Conservation (phyloP, 2,888 invertebrate species). For the Mimachlamys varia region DNA sequence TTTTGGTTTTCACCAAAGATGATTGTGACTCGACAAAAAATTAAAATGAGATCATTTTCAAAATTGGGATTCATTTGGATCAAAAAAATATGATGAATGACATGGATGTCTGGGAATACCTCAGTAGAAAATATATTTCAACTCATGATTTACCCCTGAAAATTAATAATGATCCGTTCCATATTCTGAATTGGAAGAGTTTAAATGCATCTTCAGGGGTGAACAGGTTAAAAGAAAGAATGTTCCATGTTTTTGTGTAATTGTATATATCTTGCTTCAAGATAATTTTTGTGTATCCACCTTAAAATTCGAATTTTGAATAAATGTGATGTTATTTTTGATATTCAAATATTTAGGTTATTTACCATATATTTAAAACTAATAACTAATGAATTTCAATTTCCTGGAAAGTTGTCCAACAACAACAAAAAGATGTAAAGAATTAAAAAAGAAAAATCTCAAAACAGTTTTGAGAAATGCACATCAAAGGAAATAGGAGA, state of each 20-base stretch:
- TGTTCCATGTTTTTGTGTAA: too few species aligned
- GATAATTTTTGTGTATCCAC: too few species aligned
- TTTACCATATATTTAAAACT: not conserved
- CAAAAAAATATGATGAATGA: not conserved
- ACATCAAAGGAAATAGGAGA: not conserved
- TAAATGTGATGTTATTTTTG: not conserved
- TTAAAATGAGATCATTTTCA: not conserved
- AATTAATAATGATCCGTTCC: too few species aligned
- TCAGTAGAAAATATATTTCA: not conserved
- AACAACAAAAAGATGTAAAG: not conserved
- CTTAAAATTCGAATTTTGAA: too few species aligned
- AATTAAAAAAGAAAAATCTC: not conserved
- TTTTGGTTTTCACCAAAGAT: not conserved
- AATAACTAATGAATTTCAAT: not conserved
- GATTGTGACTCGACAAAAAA: constrained; percentile 17
- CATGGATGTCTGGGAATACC: not conserved
- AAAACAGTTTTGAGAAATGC: not conserved
- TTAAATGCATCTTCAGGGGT: too few species aligned
- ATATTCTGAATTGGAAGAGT: too few species aligned
- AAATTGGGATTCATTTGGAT: constrained; percentile 10
- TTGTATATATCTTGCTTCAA: too few species aligned
- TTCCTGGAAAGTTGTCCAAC: not conserved
- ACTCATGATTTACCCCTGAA: too few species aligned
- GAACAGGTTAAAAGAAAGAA: too few species aligned
- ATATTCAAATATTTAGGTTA: not conserved